Conservation (phyloP, 2,113 vertebrate genomes). For the Ciconia maguari region DNA sequence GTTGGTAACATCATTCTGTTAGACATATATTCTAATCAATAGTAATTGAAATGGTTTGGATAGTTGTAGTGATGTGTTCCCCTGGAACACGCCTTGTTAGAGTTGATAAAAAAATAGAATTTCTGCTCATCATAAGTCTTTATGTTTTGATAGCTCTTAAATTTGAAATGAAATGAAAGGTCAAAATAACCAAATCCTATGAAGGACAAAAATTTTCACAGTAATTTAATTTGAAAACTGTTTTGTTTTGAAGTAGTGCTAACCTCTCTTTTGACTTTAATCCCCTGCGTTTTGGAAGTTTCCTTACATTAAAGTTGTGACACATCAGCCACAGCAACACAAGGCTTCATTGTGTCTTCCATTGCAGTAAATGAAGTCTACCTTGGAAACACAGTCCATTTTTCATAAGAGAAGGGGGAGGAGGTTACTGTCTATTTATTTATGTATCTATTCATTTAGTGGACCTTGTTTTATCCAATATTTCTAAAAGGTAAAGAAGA, state of each 20-base stretch:
- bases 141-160: not conserved
- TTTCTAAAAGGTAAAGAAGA: not conserved
- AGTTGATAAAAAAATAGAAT: not conserved
- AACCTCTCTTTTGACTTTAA: not conserved
- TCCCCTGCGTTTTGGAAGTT: not conserved
- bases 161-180: conserved; percentile 5
- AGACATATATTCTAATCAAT: not conserved
- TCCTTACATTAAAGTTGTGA: not conserved
- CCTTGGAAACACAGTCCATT: not conserved
- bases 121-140: not conserved
- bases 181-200: not conserved
- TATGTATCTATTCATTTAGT: not conserved
- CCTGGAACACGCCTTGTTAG: not conserved
- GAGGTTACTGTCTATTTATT: not conserved
- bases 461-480: not conserved
- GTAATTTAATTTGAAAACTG: not conserved
- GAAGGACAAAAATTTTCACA: not conserved
- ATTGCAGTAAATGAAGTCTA: not conserved
- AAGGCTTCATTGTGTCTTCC: not conserved
- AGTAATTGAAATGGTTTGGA: conserved; percentile 3
- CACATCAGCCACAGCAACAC: not conserved
- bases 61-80: not conserved
- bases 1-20: not conserved
- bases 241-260: not conserved
- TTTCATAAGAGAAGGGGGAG: fast-evolving